Conservation (phyloP, 2,113 vertebrate genomes). For the Cnemophilus loriae region DNA sequence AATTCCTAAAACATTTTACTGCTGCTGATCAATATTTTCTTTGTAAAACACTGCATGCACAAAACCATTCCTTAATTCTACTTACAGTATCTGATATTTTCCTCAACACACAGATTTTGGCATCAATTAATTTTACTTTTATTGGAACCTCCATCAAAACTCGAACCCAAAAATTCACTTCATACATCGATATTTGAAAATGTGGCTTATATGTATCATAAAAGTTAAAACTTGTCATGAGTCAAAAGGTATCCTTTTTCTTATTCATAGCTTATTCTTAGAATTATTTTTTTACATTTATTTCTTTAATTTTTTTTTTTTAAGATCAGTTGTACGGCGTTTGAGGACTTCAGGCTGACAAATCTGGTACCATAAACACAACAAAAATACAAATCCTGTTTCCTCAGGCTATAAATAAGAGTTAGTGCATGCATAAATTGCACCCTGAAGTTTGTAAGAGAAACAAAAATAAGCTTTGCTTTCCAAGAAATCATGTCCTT, state of each 20-base stretch:
- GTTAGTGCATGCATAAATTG: background rate
- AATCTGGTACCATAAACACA: background rate
- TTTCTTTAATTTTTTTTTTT: background rate
- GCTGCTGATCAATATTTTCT: background rate
- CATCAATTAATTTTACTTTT: background rate
- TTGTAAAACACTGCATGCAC: background rate
- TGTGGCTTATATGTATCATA: background rate
- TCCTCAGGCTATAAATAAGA: background rate
- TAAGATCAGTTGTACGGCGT: background rate
- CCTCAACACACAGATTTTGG: background rate
- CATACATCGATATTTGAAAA: background rate
- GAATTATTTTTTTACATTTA: background rate
- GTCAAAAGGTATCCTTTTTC: background rate
- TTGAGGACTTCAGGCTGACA: background rate
- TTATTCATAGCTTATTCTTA: background rate
- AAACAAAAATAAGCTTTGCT: background rate
- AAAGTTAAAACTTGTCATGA: background rate
- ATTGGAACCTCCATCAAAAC: background rate
- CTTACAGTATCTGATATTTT: background rate
- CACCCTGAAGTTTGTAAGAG: background rate
- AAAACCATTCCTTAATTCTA: background rate
- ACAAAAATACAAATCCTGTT: background rate
- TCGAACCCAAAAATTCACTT: background rate
- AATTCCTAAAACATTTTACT: background rate
- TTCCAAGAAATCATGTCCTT: background rate